phyloP scores from a whole-genome alignment of 2,888 invertebrate genomes.

The Drosophila demipolita region DNA sequence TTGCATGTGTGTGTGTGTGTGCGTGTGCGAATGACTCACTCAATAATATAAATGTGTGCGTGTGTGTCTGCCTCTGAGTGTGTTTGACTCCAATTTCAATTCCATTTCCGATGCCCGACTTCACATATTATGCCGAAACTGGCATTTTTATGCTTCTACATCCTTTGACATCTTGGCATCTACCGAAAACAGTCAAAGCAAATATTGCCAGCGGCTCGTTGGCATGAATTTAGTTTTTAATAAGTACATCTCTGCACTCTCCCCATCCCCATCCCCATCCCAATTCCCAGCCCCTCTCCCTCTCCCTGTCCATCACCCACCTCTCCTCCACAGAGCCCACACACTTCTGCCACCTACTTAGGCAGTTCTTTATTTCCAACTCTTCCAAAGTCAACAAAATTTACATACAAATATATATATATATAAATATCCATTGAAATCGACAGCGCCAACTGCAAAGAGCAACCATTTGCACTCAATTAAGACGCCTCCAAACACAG shows the following conservation, averaged over 20 bases:
- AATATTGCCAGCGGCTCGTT: constrained; percentile 51
- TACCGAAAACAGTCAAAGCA: constrained; percentile 41
- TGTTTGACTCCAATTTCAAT: constrained; percentile 61
- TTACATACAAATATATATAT: constrained; percentile 52
- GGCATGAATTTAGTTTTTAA: constrained; percentile 53
- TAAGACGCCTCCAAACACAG: constrained; percentile 10
- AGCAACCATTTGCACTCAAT: constrained; percentile 37
- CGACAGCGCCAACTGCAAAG: constrained; percentile 20
- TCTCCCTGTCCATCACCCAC: neutral
- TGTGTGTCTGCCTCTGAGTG: constrained; percentile 32
- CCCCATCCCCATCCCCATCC: neutral
- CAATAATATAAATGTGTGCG: constrained; percentile 23
- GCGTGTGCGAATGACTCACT: constrained; percentile 25
- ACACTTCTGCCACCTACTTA: constrained; percentile 4
- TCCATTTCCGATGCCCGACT: constrained; percentile 40
- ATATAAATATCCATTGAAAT: constrained; percentile 38
- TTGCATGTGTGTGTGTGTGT: constrained; percentile 19
- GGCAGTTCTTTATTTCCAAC: constrained; percentile 16
- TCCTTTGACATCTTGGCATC: constrained; percentile 34
- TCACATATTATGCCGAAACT: constrained; percentile 35
- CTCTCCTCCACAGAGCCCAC: neutral
- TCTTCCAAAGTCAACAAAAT: constrained; percentile 34
- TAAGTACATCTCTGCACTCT: constrained; percentile 20
- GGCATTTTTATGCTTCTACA: constrained; percentile 33
- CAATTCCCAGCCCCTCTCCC: neutral